These are phyloP conservation scores for Nyleta sp. DNA, from an alignment of 2,888 invertebrate species.

Conservation along the genomic window DNA sequence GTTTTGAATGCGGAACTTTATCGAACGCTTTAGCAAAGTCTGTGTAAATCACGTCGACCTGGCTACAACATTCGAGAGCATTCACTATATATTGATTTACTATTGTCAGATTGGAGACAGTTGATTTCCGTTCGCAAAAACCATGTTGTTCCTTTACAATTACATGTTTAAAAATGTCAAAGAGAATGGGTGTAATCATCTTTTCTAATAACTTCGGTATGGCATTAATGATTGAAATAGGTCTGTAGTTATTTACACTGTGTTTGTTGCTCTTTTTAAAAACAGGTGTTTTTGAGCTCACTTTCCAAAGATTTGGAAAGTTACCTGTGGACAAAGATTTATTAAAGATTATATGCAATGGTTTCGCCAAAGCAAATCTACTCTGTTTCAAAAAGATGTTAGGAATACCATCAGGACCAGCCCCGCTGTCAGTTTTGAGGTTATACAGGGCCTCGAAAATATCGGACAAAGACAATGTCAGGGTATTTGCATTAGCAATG, in stretches of 20 bases:
- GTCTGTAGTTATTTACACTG: background rate
- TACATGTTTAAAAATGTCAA: background rate
- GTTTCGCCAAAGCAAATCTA: slow-evolving; percentile 2
- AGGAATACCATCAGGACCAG: slow-evolving; percentile 24
- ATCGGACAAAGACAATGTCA: no score
- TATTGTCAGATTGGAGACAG: slow-evolving; percentile 9
- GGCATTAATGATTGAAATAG: background rate
- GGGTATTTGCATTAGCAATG: no score
- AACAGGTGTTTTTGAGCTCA: background rate
- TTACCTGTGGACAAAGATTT: background rate
- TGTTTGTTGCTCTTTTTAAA: slow-evolving; percentile 7
- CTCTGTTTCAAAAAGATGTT: slow-evolving; percentile 14
- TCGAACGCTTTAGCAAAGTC: slow-evolving; percentile 69
- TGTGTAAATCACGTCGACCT: slow-evolving; percentile 59
- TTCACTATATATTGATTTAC: slow-evolving; percentile 48
- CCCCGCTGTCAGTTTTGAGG: background rate
- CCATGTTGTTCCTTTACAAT: slow-evolving; percentile 28
- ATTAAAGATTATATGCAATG: slow-evolving; percentile 4
- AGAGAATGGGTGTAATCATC: slow-evolving; percentile 2
- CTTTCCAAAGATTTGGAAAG: slow-evolving; percentile 3
- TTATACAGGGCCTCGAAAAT: background rate
- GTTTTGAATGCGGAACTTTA: slow-evolving; percentile 54
- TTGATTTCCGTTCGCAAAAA: slow-evolving; percentile 25
- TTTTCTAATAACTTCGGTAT: slow-evolving; percentile 23
- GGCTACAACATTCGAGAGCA: slow-evolving; percentile 45